Base-by-base conservation (phyloP, 2,113 vertebrate genomes). In the Heloderma charlesbogerti region DNA sequence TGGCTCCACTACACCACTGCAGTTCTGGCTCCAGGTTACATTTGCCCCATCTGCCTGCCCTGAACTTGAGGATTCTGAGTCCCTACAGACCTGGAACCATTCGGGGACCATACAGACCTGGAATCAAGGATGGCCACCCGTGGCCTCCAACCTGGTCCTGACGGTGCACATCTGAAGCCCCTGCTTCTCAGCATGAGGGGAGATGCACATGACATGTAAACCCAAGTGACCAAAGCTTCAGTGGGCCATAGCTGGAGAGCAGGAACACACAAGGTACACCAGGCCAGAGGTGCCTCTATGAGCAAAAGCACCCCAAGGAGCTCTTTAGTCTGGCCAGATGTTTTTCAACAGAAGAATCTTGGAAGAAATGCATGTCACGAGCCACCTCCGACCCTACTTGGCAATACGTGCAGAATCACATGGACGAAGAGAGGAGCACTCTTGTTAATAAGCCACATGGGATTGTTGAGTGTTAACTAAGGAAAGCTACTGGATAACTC, bases 401-500 rank as follows among this genome's bases (percentile, higher is more conserved):
- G 91, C 90, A 88, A 22, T 9, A 20, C 66, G 45, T 54, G 45
- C 31, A 34, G 69, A 66, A 87, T 88, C 0, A 0, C 18, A 54
- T 6, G 34, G 37, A 0, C 48, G 74, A 48, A 20, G 45, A 27
- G 37, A 78, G 86, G 54, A 91, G 78, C 91, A 92, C 80, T 69
- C 25, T 63, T 16, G 0, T 94, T 89, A 94, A 93, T 89, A 88
- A 90, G 40, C 79, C 54, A 78, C 9, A 12, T 0, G 0, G 9
- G 31, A 48, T 7, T 29, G 92, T 84, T 81, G 91, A 1, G 75
- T 86, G 67, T 37, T 86, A 88, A 75, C 57, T 86, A 67, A 54
- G 12, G 75, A 89, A 27, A 84, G 82, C 92, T 95, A 92, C 71
- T 92, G 91, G 93, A 82, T 95, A 96, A 97, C 89, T 60, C 40